Percentiles rank a stretch among this genome's conserved stretches.
Conservation (phyloP, 2,797 vertebrate genomes). For the Okamejei kenojei region DNA sequence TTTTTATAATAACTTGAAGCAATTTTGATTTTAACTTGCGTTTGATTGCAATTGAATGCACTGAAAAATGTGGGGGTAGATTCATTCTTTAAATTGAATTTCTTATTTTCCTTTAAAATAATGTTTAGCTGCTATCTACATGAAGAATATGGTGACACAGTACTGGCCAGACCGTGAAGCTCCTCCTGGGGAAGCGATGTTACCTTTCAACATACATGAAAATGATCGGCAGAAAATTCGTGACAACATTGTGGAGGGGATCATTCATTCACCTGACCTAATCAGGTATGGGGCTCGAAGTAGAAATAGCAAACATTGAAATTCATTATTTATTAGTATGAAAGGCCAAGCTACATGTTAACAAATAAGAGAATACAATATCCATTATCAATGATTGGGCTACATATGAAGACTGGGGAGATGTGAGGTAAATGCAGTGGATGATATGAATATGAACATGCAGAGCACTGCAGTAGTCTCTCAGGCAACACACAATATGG, state of each 20-base stretch:
- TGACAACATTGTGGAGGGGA: constrained; percentile 89
- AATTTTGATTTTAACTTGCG: not conserved
- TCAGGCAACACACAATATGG: not conserved
- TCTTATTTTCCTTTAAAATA: not conserved
- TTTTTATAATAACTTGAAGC: not conserved
- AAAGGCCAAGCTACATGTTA: not conserved
- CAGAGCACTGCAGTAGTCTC: not conserved
- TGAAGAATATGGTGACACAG: constrained; percentile 98
- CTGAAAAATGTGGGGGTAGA: not conserved
- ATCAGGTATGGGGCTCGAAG: constrained; percentile 65
- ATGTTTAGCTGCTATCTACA: constrained; percentile 82
- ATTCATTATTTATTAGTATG: not conserved
- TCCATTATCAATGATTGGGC: not conserved
- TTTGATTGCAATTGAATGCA: not conserved
- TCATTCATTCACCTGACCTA: constrained; percentile 88
- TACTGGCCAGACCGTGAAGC: constrained; percentile 95
- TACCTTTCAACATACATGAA: constrained; percentile 96
- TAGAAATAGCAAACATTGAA: not conserved
- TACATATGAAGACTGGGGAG: not conserved
- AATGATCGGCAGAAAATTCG: constrained; percentile 93
- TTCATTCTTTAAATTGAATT: not conserved
- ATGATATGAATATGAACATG: not conserved
- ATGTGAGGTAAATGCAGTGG: not conserved
- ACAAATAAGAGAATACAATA: not conserved
- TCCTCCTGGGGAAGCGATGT: constrained; percentile 73